These are phyloP conservation scores for Bimastos eiseni DNA, from an alignment of 2,888 invertebrate species.

Conservation along the genomic window DNA sequence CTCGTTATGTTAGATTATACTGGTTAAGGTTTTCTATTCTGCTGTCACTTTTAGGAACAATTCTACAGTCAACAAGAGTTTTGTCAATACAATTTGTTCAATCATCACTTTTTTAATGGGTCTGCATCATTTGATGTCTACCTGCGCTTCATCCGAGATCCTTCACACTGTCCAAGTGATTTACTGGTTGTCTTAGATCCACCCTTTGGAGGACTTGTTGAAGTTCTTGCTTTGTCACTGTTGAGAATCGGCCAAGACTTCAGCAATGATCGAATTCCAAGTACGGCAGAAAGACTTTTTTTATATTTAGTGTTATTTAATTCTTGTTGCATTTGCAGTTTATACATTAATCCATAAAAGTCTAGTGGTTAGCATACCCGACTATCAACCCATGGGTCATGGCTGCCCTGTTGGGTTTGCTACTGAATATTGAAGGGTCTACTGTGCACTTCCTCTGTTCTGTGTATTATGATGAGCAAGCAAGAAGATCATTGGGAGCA, in stretches of 20 bases:
- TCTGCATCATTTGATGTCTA: constrained; percentile 44
- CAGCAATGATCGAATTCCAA: background rate
- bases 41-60: constrained; percentile 52
- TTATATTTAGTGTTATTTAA: background rate
- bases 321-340: background rate
- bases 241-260: constrained; percentile 48
- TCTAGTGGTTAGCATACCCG: background rate
- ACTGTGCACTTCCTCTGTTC: too few relatives aligned
- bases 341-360: background rate
- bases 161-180: background rate
- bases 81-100: constrained; percentile 87
- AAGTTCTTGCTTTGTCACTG: constrained; percentile 76
- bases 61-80: constrained; percentile 66
- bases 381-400: background rate
- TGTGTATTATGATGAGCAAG: too few relatives aligned
- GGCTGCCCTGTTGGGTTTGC: too few relatives aligned
- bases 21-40: constrained; percentile 18
- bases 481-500: too few relatives aligned
- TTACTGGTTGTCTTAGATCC: constrained; percentile 71
- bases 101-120: constrained; percentile 78
- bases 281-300: background rate
- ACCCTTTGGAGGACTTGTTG: constrained; percentile 87
- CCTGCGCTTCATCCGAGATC: constrained; percentile 46
- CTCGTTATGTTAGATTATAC: background rate
- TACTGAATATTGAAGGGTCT: too few relatives aligned